A percentile compares a stretch with the other conserved stretches of the same genome.
phyloP scores from a whole-genome alignment of 1,140 invertebrate genomes.

The Drosophila kepulauana region DNA sequence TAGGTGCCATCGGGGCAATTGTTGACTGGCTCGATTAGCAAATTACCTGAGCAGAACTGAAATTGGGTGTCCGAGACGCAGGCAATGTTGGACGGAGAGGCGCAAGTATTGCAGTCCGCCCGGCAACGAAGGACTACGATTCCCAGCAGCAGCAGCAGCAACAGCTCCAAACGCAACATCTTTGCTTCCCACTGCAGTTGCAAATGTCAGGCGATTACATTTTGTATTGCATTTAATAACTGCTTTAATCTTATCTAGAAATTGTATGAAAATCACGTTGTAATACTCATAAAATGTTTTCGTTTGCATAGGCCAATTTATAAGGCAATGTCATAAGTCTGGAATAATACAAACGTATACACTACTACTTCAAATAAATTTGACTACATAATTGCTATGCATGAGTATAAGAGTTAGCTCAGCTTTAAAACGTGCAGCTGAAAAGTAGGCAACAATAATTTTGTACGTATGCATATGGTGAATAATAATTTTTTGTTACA shows the following conservation, averaged over 20 bases:
- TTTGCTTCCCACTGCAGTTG: constrained; percentile 21
- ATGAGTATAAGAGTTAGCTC: not conserved
- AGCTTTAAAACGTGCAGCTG: not conserved
- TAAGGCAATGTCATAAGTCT: not conserved
- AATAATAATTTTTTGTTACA: not conserved
- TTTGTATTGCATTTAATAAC: constrained; percentile 7
- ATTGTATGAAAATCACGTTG: no score
- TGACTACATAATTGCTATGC: not conserved
- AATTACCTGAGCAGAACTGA: constrained; percentile 29
- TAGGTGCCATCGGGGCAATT: not conserved
- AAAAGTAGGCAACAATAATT: not conserved
- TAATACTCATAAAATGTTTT: not conserved
- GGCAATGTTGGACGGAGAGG: not conserved
- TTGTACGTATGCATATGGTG: not conserved
- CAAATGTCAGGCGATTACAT: constrained; percentile 3
- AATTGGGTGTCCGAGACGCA: constrained; percentile 51
- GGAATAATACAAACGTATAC: not conserved
- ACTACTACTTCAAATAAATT: not conserved
- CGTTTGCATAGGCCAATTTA: not conserved
- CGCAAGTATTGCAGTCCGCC: constrained; percentile 47
- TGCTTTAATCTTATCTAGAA: not conserved
- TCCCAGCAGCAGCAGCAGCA: constrained; percentile 38
- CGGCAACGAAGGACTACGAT: constrained; percentile 34
- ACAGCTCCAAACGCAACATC: constrained; percentile 41
- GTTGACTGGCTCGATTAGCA: not conserved